These are phyloP conservation scores for Empidonax traillii DNA, from an alignment of 2,113 vertebrate genomes.

Conservation along the genomic window DNA sequence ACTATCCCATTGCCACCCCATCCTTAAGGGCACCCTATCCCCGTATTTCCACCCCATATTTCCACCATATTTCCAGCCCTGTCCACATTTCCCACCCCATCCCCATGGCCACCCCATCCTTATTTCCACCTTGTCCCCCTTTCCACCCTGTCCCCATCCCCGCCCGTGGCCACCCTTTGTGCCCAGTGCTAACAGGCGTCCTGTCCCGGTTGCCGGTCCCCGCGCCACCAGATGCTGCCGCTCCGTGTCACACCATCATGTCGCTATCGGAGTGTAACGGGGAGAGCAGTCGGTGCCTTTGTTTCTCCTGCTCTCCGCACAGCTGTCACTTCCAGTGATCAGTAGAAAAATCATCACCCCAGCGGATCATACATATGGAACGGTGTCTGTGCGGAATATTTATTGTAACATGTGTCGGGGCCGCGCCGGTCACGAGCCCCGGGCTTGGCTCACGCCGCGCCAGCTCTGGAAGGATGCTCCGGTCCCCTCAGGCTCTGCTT, in stretches of 20 bases:
- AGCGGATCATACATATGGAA: slow-evolving; percentile 79
- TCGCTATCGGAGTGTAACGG: slow-evolving; percentile 55
- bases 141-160: neutral
- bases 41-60: too few species aligned
- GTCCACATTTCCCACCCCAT: fast-evolving
- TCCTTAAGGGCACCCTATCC: neutral
- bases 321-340: slow-evolving; percentile 80
- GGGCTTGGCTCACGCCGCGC: neutral
- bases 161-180: slow-evolving; percentile 16
- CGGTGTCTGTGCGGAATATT: slow-evolving; percentile 73
- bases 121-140: neutral
- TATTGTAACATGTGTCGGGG: slow-evolving; percentile 67
- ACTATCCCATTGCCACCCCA: too few species aligned
- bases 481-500: neutral
- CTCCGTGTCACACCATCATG: slow-evolving; percentile 59
- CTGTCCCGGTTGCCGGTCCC: slow-evolving; percentile 7
- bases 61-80: neutral
- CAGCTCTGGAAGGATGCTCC: neutral
- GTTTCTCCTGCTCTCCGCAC: slow-evolving; percentile 65
- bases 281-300: slow-evolving; percentile 63
- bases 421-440: neutral
- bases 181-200: slow-evolving; percentile 48
- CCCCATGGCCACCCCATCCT: fast-evolving
- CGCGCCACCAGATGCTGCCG: slow-evolving; percentile 71
- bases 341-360: slow-evolving; percentile 75